Base-by-base conservation (phyloP, 2,797 vertebrate genomes). In the Helicolenus hilgendorfi region DNA sequence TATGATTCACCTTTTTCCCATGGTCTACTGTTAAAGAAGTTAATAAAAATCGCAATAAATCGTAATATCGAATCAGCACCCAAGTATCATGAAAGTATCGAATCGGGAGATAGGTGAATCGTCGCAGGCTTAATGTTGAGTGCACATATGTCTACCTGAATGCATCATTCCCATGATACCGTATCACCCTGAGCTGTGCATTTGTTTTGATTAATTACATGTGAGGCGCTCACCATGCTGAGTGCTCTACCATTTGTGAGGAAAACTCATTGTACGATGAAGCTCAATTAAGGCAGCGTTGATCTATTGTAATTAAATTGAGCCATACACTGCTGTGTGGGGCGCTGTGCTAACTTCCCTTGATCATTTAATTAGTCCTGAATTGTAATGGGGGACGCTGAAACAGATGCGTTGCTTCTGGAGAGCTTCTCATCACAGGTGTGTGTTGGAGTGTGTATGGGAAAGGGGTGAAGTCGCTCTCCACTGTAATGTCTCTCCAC, bases 341-440 rank as follows among this genome's bases (percentile, higher is more conserved):
- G 49, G 67, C n/a, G 45, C 81, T 63, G 85, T 10, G 77, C 78
- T 91, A 89, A 94, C 92, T 90, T 92, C 85, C 77, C 77, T 22
- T 63, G 81, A 92, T 94, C 65, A 85, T 92, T 92, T 96, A 90
- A 96, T 97, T 92, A 94, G 88, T 72, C 85, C 86, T 88, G 18
- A 38, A 14, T 81, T 84, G 91, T 85, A 90, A 85, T 64, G 20
- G 69, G 87, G 84, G 88, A 79, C 33, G 29, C 56, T 76, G 79
- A 72, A 90, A 86, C 94, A 95, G 94, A 94, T 94, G 91, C 20
- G 26, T 71, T 64, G 85, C 79, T 89, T 87, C 72, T 64, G 36
- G 65, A 86, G 79, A 71, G 70, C 65, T 69, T 64, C 73, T 81
- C 55, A 67, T 85, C 62, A 81, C 89, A 94, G 70, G 81, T 89